A percentile compares a stretch with the other conserved stretches of the same genome.
Conservation (phyloP, 2,113 vertebrate species). For the Coryphaenoides rupestris region DNA sequence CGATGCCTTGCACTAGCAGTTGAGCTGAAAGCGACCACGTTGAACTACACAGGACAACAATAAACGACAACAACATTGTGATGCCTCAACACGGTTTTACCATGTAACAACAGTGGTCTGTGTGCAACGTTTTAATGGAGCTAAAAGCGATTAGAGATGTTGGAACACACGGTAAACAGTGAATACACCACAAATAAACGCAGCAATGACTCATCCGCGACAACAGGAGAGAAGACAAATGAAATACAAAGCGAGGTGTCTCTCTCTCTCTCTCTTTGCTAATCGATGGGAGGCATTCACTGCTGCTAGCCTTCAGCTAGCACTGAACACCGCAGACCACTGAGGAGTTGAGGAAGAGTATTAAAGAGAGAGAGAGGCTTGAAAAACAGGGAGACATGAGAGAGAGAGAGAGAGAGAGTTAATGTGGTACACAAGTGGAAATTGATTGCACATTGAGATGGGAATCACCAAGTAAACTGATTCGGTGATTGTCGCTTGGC, state of each 20-base stretch:
- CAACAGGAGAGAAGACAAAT: slow-evolving; percentile 11
- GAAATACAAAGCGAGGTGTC: neutral
- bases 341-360: neutral
- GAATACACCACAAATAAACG: slow-evolving; percentile 5
- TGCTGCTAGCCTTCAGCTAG: neutral
- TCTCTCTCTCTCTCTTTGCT: too few species aligned
- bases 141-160: neutral
- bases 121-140: neutral
- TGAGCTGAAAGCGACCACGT: too few species aligned
- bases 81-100: too few species aligned
- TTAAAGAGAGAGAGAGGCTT: neutral
- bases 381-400: slow-evolving; percentile 1
- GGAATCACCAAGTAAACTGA: too few species aligned
- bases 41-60: too few species aligned
- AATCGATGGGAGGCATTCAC: slow-evolving; percentile 4
- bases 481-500: too few species aligned
- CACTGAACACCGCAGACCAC: neutral
- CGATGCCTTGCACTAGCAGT: too few species aligned
- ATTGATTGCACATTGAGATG: too few species aligned
- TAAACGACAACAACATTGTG: too few species aligned
- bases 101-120: too few species aligned
- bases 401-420: neutral
- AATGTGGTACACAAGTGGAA: neutral
- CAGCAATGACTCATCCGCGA: slow-evolving; percentile 25
- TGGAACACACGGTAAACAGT: neutral